A percentile compares a stretch with the other conserved stretches of the same genome.
These are phyloP conservation scores for Machimus rusticus DNA, from an alignment of 2,888 invertebrate species.

Conservation along the genomic window DNA sequence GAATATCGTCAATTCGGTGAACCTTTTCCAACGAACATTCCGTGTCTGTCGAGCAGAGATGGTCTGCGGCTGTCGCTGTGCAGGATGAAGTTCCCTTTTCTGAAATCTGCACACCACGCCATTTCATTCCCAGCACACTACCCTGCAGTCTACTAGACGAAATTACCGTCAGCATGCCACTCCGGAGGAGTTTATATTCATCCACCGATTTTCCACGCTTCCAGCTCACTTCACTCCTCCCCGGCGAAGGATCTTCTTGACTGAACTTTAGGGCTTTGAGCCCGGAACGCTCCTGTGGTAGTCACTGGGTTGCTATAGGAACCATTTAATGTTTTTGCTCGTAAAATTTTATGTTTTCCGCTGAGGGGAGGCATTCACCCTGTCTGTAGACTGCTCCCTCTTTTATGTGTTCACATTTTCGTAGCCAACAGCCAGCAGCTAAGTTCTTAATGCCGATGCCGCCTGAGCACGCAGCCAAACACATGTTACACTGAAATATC, in stretches of 20 bases:
- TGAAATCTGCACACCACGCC: not conserved
- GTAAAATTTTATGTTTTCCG: conserved; percentile 62
- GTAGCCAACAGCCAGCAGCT: not conserved
- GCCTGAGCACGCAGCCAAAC: not conserved
- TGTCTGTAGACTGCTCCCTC: conserved; percentile 34
- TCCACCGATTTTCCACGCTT: conserved; percentile 34
- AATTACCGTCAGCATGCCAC: conserved; percentile 1
- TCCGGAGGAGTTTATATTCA: conserved; percentile 22
- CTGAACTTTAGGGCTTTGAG: not conserved
- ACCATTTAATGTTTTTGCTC: conserved; percentile 57
- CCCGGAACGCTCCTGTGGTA: conserved; percentile 11
- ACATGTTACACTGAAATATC: not conserved
- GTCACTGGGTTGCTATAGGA: conserved; percentile 51
- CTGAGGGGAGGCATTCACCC: conserved; percentile 48
- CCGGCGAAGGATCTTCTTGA: not conserved
- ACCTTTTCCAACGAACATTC: not conserved
- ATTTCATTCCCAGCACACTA: not conserved
- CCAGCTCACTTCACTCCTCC: conserved; percentile 2
- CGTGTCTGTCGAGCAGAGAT: not conserved
- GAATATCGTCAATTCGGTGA: not conserved
- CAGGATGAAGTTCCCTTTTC: not conserved
- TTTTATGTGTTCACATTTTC: conserved; percentile 22
- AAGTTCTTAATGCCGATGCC: not conserved
- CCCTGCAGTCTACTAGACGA: not conserved
- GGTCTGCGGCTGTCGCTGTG: not conserved